Evolutionary conservation across 1,140 invertebrate genomes (phyloP).

Genomic region (Planococcus citri): DNA sequence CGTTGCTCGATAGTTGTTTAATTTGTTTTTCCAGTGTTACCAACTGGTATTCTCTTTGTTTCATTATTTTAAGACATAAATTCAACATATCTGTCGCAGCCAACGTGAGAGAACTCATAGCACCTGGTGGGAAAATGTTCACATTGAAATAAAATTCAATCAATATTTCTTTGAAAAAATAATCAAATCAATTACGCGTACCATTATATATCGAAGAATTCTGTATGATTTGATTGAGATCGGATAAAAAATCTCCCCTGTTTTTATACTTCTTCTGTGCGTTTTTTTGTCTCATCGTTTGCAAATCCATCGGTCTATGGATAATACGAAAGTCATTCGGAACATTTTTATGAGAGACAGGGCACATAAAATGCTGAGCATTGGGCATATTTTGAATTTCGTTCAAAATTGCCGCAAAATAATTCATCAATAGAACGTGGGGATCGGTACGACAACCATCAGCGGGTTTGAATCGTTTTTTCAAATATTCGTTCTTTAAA

Average conservation of each 20-base stretch:
- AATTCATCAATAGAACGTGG: conserved; percentile 81
- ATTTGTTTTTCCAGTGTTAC: conserved; percentile 96
- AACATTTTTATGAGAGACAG: conserved; percentile 85
- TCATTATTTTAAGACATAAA: conserved; percentile 69
- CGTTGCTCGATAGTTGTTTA: conserved; percentile 92
- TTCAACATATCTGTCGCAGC: conserved; percentile 79
- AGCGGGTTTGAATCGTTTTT: conserved; percentile 70
- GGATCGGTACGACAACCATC: conserved; percentile 94
- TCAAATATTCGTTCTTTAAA: conserved; percentile 85
- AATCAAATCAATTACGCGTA: conserved; percentile 26
- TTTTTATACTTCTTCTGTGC: conserved; percentile 86
- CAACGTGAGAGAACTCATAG: conserved; percentile 69
- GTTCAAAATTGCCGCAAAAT: conserved; percentile 88
- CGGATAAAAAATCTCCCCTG: conserved; percentile 83
- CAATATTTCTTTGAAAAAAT: no score
- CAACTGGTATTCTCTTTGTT: conserved; percentile 85
- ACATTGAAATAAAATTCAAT: not conserved
- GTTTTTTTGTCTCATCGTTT: conserved; percentile 87
- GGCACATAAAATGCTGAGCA: conserved; percentile 82
- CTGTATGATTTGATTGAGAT: conserved; percentile 91
- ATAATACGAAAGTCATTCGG: conserved; percentile 91
- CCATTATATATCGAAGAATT: conserved; percentile 93
- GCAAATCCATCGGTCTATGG: conserved; percentile 88
- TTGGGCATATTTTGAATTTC: conserved; percentile 87
- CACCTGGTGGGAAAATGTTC: conserved; percentile 39